Evolutionary conservation across 1,140 invertebrate genomes (phyloP).

Genomic region (Capitella teleta): DNA sequence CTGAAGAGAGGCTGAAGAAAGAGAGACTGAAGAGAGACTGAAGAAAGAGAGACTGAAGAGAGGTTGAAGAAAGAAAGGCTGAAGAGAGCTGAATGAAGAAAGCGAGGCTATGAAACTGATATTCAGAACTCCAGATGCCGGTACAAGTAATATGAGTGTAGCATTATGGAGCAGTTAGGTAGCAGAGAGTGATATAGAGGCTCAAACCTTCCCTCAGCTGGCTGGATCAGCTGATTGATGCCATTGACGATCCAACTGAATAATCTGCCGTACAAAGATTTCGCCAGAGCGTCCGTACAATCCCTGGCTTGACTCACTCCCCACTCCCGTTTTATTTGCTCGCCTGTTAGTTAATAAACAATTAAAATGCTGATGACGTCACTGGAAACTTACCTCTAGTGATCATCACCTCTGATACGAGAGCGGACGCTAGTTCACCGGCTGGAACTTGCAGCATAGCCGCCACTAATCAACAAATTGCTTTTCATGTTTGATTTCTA

Average conservation of each 20-base stretch:
- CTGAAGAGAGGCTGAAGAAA: no score
- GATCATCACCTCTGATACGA: slow-evolving; percentile 25
- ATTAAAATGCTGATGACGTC: not conserved
- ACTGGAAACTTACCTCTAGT: slow-evolving; percentile 21
- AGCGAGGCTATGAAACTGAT: no score
- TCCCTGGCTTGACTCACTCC: slow-evolving; percentile 21
- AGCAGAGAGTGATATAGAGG: not conserved
- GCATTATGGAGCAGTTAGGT: not conserved
- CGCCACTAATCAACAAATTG: slow-evolving; percentile 15
- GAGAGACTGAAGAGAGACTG: no score
- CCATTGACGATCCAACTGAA: slow-evolving; percentile 78
- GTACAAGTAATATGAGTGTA: not conserved
- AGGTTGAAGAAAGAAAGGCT: no score
- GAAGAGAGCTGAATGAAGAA: no score
- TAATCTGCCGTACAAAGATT: slow-evolving; percentile 41
- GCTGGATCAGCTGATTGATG: slow-evolving; percentile 62
- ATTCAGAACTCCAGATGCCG: no score
- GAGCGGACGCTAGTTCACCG: slow-evolving; percentile 22
- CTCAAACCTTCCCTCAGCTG: slow-evolving; percentile 8
- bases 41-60: no score
- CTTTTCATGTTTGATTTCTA: not conserved
- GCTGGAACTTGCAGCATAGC: slow-evolving; percentile 21
- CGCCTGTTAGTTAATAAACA: slow-evolving; percentile 19
- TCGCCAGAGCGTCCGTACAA: slow-evolving; percentile 56
- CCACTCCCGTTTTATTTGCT: slow-evolving; percentile 22